Conservation (phyloP, 2,888 invertebrate species). For the Cephus rjabovi region DNA sequence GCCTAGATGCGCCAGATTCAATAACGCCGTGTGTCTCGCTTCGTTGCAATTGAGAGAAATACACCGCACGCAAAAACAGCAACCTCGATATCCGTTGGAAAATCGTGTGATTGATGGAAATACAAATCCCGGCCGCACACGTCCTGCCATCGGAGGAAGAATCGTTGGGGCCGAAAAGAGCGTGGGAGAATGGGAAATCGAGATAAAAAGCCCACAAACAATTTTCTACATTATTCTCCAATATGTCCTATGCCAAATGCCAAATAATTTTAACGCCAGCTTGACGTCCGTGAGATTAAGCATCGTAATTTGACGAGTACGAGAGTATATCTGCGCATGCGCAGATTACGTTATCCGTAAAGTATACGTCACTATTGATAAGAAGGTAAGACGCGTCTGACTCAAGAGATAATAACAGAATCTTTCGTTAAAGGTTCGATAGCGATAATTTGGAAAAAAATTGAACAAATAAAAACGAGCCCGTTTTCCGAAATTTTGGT, state of each 20-base stretch:
- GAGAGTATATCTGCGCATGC: background rate
- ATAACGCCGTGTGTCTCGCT: conserved; percentile 46
- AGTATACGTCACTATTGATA: background rate
- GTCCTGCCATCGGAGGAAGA: conserved; percentile 25
- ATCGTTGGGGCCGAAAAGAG: background rate
- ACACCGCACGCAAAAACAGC: conserved; percentile 56
- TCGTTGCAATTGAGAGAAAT: conserved; percentile 15
- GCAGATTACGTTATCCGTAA: background rate
- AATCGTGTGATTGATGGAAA: conserved; percentile 64
- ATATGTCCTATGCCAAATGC: conserved; percentile 39
- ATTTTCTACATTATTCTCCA: conserved; percentile 56
- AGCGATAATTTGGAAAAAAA: background rate
- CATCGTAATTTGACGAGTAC: background rate
- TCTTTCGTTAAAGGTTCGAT: background rate
- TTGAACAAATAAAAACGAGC: background rate
- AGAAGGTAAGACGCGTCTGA: background rate
- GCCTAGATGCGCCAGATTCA: conserved; percentile 57
- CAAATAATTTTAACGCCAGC: conserved; percentile 38
- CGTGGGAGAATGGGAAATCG: conserved; percentile 35
- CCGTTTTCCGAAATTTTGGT: background rate
- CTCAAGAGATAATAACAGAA: background rate
- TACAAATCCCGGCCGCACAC: conserved; percentile 49
- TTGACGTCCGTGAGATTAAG: background rate
- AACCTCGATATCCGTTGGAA: conserved; percentile 56
- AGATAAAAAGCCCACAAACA: conserved; percentile 60